phyloP scores from a whole-genome alignment of 2,113 vertebrate genomes.

The Polypterus bichir region DNA sequence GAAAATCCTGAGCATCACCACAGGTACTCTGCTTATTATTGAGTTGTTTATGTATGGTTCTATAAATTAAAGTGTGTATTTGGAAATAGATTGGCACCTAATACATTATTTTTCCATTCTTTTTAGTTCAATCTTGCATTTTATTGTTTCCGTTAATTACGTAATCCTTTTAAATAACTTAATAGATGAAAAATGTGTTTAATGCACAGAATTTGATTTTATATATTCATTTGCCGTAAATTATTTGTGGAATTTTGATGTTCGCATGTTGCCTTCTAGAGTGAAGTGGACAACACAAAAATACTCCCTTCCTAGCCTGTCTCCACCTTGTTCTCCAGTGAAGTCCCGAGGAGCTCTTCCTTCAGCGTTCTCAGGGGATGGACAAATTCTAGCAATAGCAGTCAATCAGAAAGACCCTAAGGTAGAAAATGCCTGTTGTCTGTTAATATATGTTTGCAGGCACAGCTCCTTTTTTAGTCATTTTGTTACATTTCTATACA shows the following conservation, averaged over 20 bases:
- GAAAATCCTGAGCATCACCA: constrained; percentile 35
- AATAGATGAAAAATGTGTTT: too few species aligned
- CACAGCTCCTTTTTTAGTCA: neutral
- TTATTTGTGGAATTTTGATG: neutral
- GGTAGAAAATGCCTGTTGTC: constrained; percentile 32
- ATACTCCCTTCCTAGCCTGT: constrained; percentile 46
- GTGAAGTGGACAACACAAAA: constrained; percentile 64
- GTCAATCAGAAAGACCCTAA: constrained; percentile 81
- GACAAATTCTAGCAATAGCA: constrained; percentile 60
- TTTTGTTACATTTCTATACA: neutral
- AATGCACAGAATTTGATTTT: too few species aligned
- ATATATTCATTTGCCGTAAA: too few species aligned
- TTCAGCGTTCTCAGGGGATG: constrained; percentile 69
- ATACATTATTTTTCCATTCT: too few species aligned
- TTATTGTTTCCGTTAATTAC: too few species aligned
- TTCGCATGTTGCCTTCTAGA: constrained; percentile 50
- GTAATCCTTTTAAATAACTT: too few species aligned
- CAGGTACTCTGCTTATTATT: constrained; percentile 36
- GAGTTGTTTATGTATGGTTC: too few species aligned
- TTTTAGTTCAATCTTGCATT: too few species aligned
- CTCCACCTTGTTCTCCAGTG: constrained; percentile 57
- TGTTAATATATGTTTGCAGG: neutral
- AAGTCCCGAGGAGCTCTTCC: constrained; percentile 81
- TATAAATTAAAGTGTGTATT: too few species aligned
- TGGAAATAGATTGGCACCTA: too few species aligned